These are phyloP conservation scores for Xiphophorus couchianus DNA, from an alignment of 2,113 vertebrate genomes.

Conservation along the genomic window DNA sequence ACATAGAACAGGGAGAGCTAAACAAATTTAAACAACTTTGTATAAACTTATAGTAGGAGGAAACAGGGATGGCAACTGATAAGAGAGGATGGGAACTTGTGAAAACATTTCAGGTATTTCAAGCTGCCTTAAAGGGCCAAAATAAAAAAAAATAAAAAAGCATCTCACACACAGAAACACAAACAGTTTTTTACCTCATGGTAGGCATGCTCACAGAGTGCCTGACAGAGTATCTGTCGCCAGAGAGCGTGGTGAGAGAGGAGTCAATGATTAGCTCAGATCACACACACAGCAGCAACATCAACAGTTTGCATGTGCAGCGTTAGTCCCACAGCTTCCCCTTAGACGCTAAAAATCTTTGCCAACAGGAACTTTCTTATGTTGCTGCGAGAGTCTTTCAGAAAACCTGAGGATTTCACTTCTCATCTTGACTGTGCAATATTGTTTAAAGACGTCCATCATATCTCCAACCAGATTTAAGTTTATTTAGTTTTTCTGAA, in stretches of 20 bases:
- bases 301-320: not conserved
- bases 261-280: conserved; percentile 70
- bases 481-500: not conserved
- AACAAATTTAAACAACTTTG: not conserved
- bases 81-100: not conserved
- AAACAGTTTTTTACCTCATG: conserved; percentile 88
- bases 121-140: too few relatives aligned
- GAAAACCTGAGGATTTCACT: not conserved
- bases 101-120: not conserved
- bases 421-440: not conserved
- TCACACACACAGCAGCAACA: conserved; percentile 30
- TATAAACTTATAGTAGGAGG: not conserved
- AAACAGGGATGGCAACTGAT: not conserved
- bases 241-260: conserved; percentile 78
- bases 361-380: not conserved
- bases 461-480: too few relatives aligned
- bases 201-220: conserved; percentile 98
- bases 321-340: not conserved
- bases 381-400: not conserved
- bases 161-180: not conserved
- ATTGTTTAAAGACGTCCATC: too few relatives aligned
- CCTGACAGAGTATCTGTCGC: conserved; percentile 91
- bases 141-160: not conserved
- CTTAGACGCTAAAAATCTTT: not conserved
- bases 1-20: too few relatives aligned